Evolutionary conservation across 2,113 vertebrate genomes (phyloP), one percentile per base, ranked within the genome.

Genomic region (Dromiciops gliroides): DNA sequence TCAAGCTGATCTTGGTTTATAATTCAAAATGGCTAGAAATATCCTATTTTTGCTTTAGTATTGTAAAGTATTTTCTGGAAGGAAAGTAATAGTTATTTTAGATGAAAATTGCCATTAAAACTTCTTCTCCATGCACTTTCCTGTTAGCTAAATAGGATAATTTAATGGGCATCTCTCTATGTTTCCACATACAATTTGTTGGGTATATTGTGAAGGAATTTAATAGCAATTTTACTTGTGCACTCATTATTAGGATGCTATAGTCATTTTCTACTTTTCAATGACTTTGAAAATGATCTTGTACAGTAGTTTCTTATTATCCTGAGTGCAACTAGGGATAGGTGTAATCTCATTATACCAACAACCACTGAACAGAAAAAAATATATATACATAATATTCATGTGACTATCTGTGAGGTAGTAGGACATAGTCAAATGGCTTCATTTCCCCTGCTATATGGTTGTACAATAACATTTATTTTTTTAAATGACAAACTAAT

Each of bases 341-440:
- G 26, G 90, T 97, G 2, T 98, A 98, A 98, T 97, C 95, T 97
- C 94, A 97, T 98, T 98, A 97, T 97, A 96, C 91, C 91, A 93
- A 96, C 89, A 96, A 52, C 26, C 56, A 95, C 23, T 47, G 3
- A 98, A 47, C 94, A 96, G 95, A 94, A 97, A 89, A 93, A n/a
- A n/a, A n/a, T n/a, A n/a, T n/a, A n/a, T n/a, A 93, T 94, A 97
- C 96, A 94, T 90, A 98, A 98, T 96, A 98, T 97, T 97, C 67
- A 97, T 97, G 90, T 96, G 94, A 98, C 94, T 96, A 96, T 97
- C 96, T 96, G 48, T 95, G 95, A 97, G 96, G 88, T 95, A 52
- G 88, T 96, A 97, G 52, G 93, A 89, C 94, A 37, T 94, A 98
- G 89, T 89, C 94, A 48, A 98, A 90, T 95, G 96, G 96, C 95